Evolutionary conservation across 2,888 invertebrate genomes (phyloP), one percentile per base, ranked within the genome.

Genomic region (Tetragonisca angustula): DNA sequence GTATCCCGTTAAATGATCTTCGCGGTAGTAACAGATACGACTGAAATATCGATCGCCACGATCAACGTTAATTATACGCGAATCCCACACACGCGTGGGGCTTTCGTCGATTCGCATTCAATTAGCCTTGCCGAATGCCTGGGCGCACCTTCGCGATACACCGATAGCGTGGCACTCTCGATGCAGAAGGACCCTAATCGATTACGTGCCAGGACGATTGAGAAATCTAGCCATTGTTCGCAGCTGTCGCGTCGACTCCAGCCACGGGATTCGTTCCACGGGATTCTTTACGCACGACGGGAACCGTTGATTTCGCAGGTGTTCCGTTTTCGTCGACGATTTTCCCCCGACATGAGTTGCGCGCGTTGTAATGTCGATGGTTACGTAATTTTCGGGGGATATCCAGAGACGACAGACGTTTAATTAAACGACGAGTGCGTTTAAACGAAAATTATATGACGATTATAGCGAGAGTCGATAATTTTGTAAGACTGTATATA

Each of bases 211-310:
- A 80, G 72, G 61, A 81, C 79, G 76, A 86, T 89, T 88, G 86
- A 81, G 90, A 87, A 89, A 89, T 71, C 64, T 54, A 65, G 2
- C 87, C 85, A 89, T 89, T 89, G 89, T 90, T 85, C 84, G 74
- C 24, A 62, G 80, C 74, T 81, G 69, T 68, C 71, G 43, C 9
- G 32, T 32, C 32, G 73, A 54, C 76, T 79, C 84, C 81, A 70
- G 77, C 79, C 79, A 73, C 74, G 81, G 73, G 62, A 84, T 83
- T 70, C 65, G 64, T 80, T 89, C 80, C 81, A 54, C 74, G 24
- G 27, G 65, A 81, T 83, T 76, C 79, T 77, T 89, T 73, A 61
- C 43, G 32, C 36, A 71, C 52, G n/a, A 19, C 65, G 74, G n/a
- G 67, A 75, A 65, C 56, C 56, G 49, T 36, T 56, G 68, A 52